Conservation (phyloP, 2,888 invertebrate species). For the Papilio elwesi region DNA sequence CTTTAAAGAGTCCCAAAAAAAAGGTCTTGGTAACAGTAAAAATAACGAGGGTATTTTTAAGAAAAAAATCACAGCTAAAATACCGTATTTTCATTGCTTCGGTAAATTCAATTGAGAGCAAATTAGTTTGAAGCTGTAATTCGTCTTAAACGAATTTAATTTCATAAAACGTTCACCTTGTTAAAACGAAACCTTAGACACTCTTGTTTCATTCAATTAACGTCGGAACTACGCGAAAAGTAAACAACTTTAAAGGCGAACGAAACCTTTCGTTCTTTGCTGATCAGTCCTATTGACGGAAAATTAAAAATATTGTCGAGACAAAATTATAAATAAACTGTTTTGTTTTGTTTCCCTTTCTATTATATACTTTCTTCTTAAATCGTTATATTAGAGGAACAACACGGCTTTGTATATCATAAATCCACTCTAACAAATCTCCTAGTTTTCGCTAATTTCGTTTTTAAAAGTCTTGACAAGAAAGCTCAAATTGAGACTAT, state of each 20-base stretch:
- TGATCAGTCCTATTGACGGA: constrained; percentile 17
- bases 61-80: neutral
- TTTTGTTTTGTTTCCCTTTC: neutral
- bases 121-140: neutral
- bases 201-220: constrained; percentile 35
- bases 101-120: constrained; percentile 7
- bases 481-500: too few species aligned
- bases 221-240: constrained; percentile 24
- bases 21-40: neutral
- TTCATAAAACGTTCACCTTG: constrained; percentile 30
- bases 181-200: constrained; percentile 35
- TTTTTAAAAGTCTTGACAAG: too few species aligned
- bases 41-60: constrained; percentile 9
- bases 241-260: constrained; percentile 33
- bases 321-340: constrained; percentile 7
- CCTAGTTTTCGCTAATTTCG: too few species aligned
- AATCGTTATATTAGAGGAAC: neutral
- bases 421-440: too few species aligned
- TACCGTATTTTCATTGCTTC: constrained; percentile 2
- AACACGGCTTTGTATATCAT: too few species aligned
- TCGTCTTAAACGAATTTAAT: constrained; percentile 8
- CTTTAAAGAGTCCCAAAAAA: too few species aligned
- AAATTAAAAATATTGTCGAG: constrained; percentile 31
- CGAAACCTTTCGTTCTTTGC: constrained; percentile 27
- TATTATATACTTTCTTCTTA: neutral